A percentile compares a stretch with the other conserved stretches of the same genome.
These are phyloP conservation scores for Phlogophora meticulosa DNA, from an alignment of 2,888 invertebrate species.

Conservation along the genomic window DNA sequence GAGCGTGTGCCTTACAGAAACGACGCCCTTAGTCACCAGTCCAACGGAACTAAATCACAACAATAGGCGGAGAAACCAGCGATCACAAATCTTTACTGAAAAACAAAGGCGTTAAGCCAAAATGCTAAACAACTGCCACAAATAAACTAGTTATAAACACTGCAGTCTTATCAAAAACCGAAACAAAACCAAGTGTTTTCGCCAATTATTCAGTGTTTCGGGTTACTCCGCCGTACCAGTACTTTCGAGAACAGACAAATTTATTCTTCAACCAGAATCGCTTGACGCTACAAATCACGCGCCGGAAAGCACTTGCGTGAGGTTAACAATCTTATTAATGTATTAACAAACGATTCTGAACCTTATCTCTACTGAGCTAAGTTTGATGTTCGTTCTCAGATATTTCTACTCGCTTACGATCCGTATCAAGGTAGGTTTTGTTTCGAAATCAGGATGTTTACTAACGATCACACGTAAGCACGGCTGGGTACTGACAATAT, in stretches of 20 bases:
- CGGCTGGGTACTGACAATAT: slow-evolving; percentile 69
- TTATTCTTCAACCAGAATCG: slow-evolving; percentile 64
- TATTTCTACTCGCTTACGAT: slow-evolving; percentile 51
- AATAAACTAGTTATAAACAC: slow-evolving; percentile 43
- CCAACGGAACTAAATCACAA: background rate
- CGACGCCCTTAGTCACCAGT: background rate
- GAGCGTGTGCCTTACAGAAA: background rate
- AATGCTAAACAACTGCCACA: slow-evolving; percentile 26
- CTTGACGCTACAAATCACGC: slow-evolving; percentile 77
- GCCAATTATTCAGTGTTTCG: slow-evolving; percentile 64
- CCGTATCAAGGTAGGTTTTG: slow-evolving; percentile 66
- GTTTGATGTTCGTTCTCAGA: slow-evolving; percentile 50
- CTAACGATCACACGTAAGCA: slow-evolving; percentile 72
- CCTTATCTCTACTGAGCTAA: slow-evolving; percentile 55
- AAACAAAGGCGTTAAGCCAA: slow-evolving; percentile 24
- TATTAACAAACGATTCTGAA: slow-evolving; percentile 54
- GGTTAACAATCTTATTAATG: slow-evolving; percentile 73
- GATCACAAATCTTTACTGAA: background rate
- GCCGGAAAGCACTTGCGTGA: slow-evolving; percentile 77
- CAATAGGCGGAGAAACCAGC: background rate
- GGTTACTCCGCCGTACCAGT: slow-evolving; percentile 42
- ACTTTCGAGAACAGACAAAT: slow-evolving; percentile 62
- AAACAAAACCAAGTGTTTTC: slow-evolving; percentile 34
- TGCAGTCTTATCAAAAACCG: slow-evolving; percentile 52
- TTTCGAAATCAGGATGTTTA: slow-evolving; percentile 75